Percentiles rank a stretch among this genome's conserved stretches.
These are phyloP conservation scores for Amiota communis DNA, from an alignment of 2,888 invertebrate species.

Conservation along the genomic window DNA sequence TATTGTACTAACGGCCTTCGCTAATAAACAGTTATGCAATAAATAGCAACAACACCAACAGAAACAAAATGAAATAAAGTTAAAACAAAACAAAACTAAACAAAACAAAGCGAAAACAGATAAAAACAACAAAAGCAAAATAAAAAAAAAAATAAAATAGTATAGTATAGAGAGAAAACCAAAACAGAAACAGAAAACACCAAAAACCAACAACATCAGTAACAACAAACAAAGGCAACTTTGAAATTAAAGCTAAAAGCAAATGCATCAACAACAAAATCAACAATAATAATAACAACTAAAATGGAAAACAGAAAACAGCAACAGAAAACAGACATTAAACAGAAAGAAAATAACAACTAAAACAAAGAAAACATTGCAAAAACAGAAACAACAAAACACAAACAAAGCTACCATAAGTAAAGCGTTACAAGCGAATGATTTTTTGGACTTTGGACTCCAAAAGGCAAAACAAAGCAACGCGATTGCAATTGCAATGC, in stretches of 20 bases:
- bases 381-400: not conserved
- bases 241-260: slow-evolving; percentile 44
- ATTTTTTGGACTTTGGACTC: slow-evolving; percentile 25
- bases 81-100: slow-evolving; percentile 39
- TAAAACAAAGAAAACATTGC: not conserved
- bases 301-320: not conserved
- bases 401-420: not conserved
- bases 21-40: slow-evolving; percentile 64
- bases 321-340: not conserved
- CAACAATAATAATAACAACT: slow-evolving; percentile 7
- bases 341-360: slow-evolving; percentile 2
- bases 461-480: not conserved
- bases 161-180: slow-evolving; percentile 35
- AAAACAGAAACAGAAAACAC: slow-evolving; percentile 30
- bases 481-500: too few species aligned
- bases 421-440: slow-evolving; percentile 11
- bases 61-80: slow-evolving; percentile 37
- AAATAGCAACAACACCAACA: slow-evolving; percentile 46
- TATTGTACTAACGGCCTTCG: slow-evolving; percentile 52
- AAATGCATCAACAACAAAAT: slow-evolving; percentile 15
- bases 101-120: slow-evolving; percentile 34
- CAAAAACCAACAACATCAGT: slow-evolving; percentile 13
- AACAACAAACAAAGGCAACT: slow-evolving; percentile 44
- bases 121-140: slow-evolving; percentile 30
- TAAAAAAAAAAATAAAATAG: slow-evolving; percentile 33